Percentiles rank a stretch among this genome's conserved stretches.
Conservation (phyloP, 2,797 vertebrate species). For the Uromys caudimaculatus region DNA sequence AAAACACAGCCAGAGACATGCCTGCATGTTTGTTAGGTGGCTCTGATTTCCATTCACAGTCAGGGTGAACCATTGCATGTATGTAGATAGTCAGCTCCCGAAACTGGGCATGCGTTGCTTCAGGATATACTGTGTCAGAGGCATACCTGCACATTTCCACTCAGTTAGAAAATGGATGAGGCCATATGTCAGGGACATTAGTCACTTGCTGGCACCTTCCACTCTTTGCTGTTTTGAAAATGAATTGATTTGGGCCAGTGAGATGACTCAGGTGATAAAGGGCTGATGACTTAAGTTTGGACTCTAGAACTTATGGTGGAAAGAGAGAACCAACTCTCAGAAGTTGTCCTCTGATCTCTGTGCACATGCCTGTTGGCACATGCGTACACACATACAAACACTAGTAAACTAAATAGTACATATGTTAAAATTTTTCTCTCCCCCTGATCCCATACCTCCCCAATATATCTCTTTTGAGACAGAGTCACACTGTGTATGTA, state of each 20-base stretch:
- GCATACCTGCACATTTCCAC: accelerated
- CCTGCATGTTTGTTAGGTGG: too few relatives aligned
- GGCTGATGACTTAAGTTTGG: neutral
- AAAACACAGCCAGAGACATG: neutral
- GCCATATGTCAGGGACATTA: neutral
- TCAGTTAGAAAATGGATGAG: neutral
- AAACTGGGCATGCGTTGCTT: neutral
- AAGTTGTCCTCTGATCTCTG: neutral
- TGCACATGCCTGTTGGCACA: neutral
- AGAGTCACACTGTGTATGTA: neutral
- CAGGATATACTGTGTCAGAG: neutral
- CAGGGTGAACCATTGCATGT: neutral
- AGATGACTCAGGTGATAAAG: neutral
- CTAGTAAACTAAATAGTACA: neutral
- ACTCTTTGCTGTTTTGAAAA: neutral
- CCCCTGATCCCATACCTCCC: neutral
- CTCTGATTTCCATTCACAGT: neutral
- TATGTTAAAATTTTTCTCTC: neutral
- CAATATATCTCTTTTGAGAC: neutral
- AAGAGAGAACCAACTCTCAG: neutral
- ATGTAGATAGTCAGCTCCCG: neutral
- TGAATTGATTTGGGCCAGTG: neutral
- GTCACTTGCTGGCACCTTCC: neutral
- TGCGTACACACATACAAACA: neutral
- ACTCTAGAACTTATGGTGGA: neutral